Conservation (phyloP, 2,113 vertebrate species). For the Pterophyllum scalare region DNA sequence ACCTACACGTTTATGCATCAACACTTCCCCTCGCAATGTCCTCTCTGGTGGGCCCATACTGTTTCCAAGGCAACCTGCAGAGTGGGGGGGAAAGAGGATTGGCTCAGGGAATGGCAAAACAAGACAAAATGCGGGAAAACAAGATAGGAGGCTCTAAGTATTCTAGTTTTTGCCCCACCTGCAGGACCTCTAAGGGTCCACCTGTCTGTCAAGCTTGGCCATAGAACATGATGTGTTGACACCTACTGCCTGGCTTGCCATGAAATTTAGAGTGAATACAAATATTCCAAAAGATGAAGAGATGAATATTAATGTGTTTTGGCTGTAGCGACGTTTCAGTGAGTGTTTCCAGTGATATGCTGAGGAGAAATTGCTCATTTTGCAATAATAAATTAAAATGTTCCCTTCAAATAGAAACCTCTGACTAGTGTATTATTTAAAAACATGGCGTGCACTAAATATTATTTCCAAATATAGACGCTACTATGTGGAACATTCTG, state of each 20-base stretch:
- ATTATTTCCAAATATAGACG: background rate
- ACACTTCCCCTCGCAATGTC: slow-evolving; percentile 47
- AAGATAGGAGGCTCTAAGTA: slow-evolving; percentile 1
- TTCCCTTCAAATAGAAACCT: background rate
- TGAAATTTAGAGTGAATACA: background rate
- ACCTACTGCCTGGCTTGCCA: background rate
- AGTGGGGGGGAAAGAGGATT: slow-evolving; percentile 42
- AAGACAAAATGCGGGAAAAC: slow-evolving; percentile 41
- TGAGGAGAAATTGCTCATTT: background rate
- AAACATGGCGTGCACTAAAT: background rate
- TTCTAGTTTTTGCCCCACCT: background rate
- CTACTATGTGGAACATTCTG: background rate
- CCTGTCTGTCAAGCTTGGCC: background rate
- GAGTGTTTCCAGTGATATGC: background rate
- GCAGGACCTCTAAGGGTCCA: background rate
- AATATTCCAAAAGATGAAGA: background rate
- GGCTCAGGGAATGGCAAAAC: slow-evolving; percentile 44
- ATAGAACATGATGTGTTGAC: background rate
- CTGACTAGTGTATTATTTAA: too few relatives aligned
- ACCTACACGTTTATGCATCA: slow-evolving; percentile 50
- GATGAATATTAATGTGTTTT: slow-evolving; percentile 6
- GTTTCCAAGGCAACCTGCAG: slow-evolving; percentile 82
- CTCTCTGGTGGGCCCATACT: slow-evolving; percentile 71
- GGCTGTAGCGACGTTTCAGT: background rate
- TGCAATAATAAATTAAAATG: background rate